Conservation (phyloP, 2,797 vertebrate species). For the Steatocranus sp. region DNA sequence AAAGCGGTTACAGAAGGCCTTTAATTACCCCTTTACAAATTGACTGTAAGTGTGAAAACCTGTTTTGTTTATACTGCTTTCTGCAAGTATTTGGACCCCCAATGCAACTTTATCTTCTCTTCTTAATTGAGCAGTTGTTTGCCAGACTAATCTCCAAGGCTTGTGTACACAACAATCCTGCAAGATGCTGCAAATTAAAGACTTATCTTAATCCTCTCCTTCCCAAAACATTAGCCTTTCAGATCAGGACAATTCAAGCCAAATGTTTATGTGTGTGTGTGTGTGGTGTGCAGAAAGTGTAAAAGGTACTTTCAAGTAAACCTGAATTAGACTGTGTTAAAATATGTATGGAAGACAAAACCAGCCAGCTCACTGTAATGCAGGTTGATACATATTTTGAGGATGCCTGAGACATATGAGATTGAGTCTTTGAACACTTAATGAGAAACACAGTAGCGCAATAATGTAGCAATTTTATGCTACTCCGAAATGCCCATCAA, state of each 20-base stretch:
- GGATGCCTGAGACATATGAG: background rate
- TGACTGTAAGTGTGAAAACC: constrained; percentile 31
- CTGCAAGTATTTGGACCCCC: constrained; percentile 30
- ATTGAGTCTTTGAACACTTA: background rate
- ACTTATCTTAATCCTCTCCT: constrained; percentile 66
- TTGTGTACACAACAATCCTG: constrained; percentile 58
- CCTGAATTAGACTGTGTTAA: constrained; percentile 11
- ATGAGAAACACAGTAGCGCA: constrained; percentile 39
- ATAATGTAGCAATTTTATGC: constrained; percentile 51
- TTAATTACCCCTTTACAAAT: constrained; percentile 47
- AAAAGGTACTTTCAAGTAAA: constrained; percentile 3
- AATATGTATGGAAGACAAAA: constrained; percentile 12
- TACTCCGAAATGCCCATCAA: constrained; percentile 29
- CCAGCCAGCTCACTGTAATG: background rate
- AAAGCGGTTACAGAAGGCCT: constrained; percentile 4
- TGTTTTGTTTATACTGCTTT: constrained; percentile 42
- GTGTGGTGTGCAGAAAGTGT: background rate
- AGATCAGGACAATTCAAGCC: constrained; percentile 43
- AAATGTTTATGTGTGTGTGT: constrained; percentile 11
- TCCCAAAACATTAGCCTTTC: constrained; percentile 58
- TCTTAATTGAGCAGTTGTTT: constrained; percentile 63
- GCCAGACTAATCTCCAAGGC: constrained; percentile 53
- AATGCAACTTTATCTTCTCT: constrained; percentile 50
- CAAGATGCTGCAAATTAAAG: constrained; percentile 64
- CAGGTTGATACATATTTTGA: constrained; percentile 1